Percentiles rank a stretch among this genome's conserved stretches.
Evolutionary conservation across 2,888 invertebrate genomes (phyloP).

Genomic region (Rotaria macrura): DNA sequence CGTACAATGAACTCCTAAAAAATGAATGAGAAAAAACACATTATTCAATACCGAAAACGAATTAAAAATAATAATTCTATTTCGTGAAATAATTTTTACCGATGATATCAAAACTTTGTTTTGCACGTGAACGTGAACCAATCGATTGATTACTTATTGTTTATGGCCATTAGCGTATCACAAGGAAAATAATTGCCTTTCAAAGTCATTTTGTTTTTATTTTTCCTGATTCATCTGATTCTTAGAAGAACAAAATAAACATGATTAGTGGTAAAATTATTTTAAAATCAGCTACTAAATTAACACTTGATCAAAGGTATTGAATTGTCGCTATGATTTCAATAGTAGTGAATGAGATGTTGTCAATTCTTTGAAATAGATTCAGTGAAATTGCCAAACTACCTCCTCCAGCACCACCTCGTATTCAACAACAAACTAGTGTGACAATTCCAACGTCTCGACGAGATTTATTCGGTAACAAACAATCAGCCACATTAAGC

Average conservation of each 20-base stretch:
- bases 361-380: background rate
- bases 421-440: background rate
- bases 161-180: background rate
- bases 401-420: background rate
- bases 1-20: background rate
- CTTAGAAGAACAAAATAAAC: background rate
- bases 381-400: conserved; percentile 11
- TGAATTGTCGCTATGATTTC: background rate
- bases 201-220: background rate
- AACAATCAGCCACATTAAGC: background rate
- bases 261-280: background rate
- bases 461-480: background rate
- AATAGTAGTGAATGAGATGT: background rate
- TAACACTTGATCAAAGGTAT: conserved; percentile 3
- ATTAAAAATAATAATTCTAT: too few relatives aligned
- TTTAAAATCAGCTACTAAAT: background rate
- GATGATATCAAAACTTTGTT: too few relatives aligned
- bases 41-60: background rate
- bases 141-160: background rate
- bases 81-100: too few relatives aligned
- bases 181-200: background rate
- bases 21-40: background rate
- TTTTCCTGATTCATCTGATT: background rate
- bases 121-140: too few relatives aligned
- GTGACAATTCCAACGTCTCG: background rate